Percentiles rank a stretch among this genome's conserved stretches.
phyloP scores from a whole-genome alignment of 2,888 invertebrate species.

The Acholoe squamosa region DNA sequence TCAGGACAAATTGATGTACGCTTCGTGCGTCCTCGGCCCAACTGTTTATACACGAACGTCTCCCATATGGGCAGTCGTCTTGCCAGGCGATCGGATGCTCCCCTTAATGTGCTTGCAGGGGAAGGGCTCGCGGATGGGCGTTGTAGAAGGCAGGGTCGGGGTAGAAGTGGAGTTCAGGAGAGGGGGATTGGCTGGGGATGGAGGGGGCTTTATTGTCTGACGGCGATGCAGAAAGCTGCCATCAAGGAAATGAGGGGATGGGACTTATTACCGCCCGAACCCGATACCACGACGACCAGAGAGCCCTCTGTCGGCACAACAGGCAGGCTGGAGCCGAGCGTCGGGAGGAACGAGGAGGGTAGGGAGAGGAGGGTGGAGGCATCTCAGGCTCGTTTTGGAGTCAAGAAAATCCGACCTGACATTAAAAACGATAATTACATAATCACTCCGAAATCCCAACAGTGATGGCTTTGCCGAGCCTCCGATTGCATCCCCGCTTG shows the following conservation, averaged over 20 bases:
- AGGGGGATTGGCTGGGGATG: neutral
- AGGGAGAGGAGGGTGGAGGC: neutral
- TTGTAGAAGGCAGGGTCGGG: neutral
- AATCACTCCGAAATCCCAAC: slow-evolving; percentile 58
- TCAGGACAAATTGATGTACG: slow-evolving; percentile 15
- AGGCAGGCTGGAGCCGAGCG: neutral
- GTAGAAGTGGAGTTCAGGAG: neutral
- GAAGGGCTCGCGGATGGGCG: neutral
- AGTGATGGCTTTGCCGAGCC: slow-evolving; percentile 49
- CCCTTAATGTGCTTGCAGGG: slow-evolving; percentile 2
- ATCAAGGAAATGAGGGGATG: slow-evolving; percentile 40
- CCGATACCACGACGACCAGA: slow-evolving; percentile 5
- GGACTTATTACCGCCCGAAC: slow-evolving; percentile 37
- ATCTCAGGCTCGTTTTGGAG: slow-evolving; percentile 25
- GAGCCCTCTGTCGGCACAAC: neutral
- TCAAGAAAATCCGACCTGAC: slow-evolving; percentile 51
- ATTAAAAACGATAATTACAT: slow-evolving; percentile 61
- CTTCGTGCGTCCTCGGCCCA: neutral
- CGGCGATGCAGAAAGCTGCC: slow-evolving; percentile 15
- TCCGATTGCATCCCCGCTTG: slow-evolving; percentile 45
- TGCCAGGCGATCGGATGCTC: neutral
- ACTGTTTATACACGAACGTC: slow-evolving; percentile 4
- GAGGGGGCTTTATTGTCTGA: slow-evolving; percentile 28
- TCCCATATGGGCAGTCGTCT: slow-evolving; percentile 47
- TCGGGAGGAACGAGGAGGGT: neutral